Percentiles rank a stretch among this genome's conserved stretches.
phyloP scores from a whole-genome alignment of 1,140 invertebrate species.

The Palaemon carinicauda region DNA sequence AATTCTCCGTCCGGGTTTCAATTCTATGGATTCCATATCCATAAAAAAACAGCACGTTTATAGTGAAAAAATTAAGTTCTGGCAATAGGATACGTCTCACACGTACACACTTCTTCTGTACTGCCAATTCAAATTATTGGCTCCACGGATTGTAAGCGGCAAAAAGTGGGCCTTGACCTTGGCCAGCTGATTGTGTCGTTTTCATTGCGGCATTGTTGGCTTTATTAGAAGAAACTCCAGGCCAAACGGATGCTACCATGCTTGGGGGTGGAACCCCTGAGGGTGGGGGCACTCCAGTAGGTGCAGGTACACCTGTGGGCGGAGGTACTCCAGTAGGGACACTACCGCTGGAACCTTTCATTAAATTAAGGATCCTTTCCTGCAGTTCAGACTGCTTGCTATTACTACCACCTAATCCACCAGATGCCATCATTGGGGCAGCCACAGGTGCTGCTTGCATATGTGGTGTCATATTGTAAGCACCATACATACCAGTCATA shows the following conservation, averaged over 20 bases:
- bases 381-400: conserved; percentile 44
- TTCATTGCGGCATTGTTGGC: conserved; percentile 2
- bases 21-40: too few species aligned
- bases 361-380: conserved; percentile 46
- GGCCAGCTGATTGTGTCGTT: conserved; percentile 6
- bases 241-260: conserved; percentile 47
- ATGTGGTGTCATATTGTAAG: conserved; percentile 21
- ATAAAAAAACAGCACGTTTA: too few species aligned
- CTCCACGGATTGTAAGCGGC: conserved; percentile 42
- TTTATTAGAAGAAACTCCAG: conserved; percentile 22
- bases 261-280: conserved; percentile 45
- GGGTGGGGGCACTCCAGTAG: conserved; percentile 47
- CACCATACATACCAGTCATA: conserved; percentile 24
- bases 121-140: neutral
- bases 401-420: neutral
- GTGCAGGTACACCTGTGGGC: conserved; percentile 41
- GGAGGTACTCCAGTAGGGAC: conserved; percentile 44
- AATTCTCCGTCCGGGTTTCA: too few species aligned
- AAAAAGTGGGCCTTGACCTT: conserved; percentile 39
- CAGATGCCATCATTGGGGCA: conserved; percentile 35
- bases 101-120: too few species aligned
- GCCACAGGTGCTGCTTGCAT: conserved; percentile 35
- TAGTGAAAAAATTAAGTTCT: too few species aligned
- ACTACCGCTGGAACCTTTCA: conserved; percentile 33
- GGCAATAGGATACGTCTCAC: too few species aligned